Evolutionary conservation across 2,888 invertebrate species (phyloP).

Genomic region (Diarsia brunnea): DNA sequence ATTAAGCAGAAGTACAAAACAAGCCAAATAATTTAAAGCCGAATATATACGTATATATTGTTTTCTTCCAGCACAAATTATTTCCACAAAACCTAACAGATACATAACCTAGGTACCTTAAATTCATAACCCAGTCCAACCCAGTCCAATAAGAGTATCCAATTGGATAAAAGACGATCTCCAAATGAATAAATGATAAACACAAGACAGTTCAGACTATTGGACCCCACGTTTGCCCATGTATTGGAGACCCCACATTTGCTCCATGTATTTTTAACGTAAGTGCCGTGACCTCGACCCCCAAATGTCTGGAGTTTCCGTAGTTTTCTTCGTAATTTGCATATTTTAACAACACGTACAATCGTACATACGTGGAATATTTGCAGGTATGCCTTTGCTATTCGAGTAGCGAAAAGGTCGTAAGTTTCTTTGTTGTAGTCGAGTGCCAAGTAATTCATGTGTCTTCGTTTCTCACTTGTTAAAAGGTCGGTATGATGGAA

Average conservation of each 20-base stretch:
- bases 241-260: constrained; percentile 29
- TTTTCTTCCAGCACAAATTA: too few species aligned
- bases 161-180: constrained; percentile 37
- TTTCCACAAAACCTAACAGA: background rate
- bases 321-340: constrained; percentile 42
- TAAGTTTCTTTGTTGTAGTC: background rate
- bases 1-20: too few species aligned
- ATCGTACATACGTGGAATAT: constrained; percentile 33
- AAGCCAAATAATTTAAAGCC: background rate
- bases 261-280: constrained; percentile 45
- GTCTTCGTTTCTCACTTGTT: too few species aligned
- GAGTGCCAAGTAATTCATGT: too few species aligned
- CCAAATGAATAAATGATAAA: constrained; percentile 43
- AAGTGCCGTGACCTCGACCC: constrained; percentile 45
- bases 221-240: constrained; percentile 16
- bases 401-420: background rate
- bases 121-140: constrained; percentile 22
- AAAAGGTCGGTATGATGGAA: background rate
- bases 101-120: background rate
- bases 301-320: constrained; percentile 12
- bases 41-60: too few species aligned
- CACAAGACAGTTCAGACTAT: constrained; percentile 15
- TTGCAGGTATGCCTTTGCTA: constrained; percentile 24
- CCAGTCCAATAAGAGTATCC: constrained; percentile 5
- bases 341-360: constrained; percentile 43